Evolutionary conservation across 2,797 vertebrate species (phyloP).

Genomic region (Lophius americanus): DNA sequence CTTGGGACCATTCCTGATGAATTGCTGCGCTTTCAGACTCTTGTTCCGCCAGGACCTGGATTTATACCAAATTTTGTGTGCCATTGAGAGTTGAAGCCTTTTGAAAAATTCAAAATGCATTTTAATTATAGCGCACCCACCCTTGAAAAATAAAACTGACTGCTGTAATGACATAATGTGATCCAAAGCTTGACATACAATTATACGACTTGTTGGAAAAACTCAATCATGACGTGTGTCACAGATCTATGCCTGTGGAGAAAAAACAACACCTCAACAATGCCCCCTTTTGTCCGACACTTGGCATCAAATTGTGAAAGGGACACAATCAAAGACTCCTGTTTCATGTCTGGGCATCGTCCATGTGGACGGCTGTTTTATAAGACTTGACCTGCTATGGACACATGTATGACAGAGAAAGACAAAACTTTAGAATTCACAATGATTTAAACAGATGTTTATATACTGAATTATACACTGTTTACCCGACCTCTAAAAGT

Average conservation of each 20-base stretch:
- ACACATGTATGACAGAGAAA: no score
- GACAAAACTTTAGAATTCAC: no score
- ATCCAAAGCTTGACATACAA: slow-evolving; percentile 54
- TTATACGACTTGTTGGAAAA: slow-evolving; percentile 36
- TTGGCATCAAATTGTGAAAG: slow-evolving; percentile 46
- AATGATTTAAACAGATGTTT: background rate
- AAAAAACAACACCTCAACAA: slow-evolving; percentile 34
- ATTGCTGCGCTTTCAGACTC: slow-evolving; percentile 56
- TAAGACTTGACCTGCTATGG: background rate
- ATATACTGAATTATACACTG: background rate
- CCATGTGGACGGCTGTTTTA: background rate
- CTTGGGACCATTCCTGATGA: slow-evolving; percentile 53
- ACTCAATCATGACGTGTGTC: slow-evolving; percentile 29
- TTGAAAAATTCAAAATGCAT: slow-evolving; percentile 58
- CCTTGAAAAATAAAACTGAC: slow-evolving; percentile 55
- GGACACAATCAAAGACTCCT: slow-evolving; percentile 11
- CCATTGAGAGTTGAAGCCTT: slow-evolving; percentile 56
- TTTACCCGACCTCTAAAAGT: no score
- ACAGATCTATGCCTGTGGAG: slow-evolving; percentile 16
- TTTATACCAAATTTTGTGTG: slow-evolving; percentile 50
- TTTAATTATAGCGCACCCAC: slow-evolving; percentile 64
- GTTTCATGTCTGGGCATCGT: slow-evolving; percentile 15
- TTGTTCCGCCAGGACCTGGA: slow-evolving; percentile 56
- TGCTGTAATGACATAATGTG: slow-evolving; percentile 49
- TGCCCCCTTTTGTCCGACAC: slow-evolving; percentile 29